Base-by-base conservation (phyloP, 92 coral and sea anemone species). In the Pocillopora meandrina region DNA sequence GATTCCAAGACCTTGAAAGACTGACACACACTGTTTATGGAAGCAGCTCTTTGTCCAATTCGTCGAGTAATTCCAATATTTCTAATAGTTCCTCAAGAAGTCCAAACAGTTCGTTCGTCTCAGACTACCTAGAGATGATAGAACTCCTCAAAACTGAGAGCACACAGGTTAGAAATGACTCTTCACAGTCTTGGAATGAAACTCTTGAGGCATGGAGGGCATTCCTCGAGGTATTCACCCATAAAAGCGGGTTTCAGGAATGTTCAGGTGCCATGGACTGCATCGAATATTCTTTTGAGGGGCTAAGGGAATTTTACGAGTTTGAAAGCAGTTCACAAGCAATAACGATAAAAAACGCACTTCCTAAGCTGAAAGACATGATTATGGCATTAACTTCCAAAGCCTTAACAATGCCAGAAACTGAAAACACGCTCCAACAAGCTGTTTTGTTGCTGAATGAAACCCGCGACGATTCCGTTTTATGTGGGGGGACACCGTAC, bases 191-290 rank as follows among this genome's bases (percentile, higher is more conserved):
- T 61, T 89, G 92, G 92, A 85, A 89, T 71, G 87, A 89, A 59
- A 85, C 85, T 56, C 66, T 91, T 47, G 77, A 80, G 18, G 76
- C 76, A 49, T 92, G 95, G 95, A 89, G 77, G 80, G 90, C 88
- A 10, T 84, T 86, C 47, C 87, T 80, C 9, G 95, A 92, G 65
- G 86, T 77, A 13, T 76, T 86, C 11, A 87, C 92, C 14, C 59
- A 75, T 13, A 83, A 58, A 9, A 60, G 81, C 56, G 89, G 82
- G 15, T 89, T 91, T 68, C 47, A 77, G 69, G 87, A 89, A 55
- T 91, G 94, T 23, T 72, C 94, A 20, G 92, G 94, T 19, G 76
- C 92, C 16, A 77, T 72, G 16, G 94, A 91, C 63, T 91, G 94
- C 58, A 62, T 91, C 59, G 83, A 81, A 17, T 77, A 82, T 55